Evolutionary conservation across 1,140 invertebrate genomes (phyloP).

Genomic region (Caenorhabditis tropicalis): DNA sequence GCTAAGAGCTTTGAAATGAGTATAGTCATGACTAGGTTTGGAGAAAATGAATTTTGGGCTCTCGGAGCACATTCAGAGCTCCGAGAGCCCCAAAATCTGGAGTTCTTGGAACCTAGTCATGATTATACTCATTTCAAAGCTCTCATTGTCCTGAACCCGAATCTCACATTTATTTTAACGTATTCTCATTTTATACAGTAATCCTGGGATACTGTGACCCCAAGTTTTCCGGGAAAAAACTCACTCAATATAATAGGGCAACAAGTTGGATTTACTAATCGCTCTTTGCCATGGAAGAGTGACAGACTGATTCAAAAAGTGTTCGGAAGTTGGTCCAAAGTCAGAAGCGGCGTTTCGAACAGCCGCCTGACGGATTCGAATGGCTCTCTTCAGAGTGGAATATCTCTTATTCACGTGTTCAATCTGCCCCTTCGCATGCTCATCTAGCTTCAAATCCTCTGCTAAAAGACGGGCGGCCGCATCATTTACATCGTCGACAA

Average conservation of each 20-base stretch:
- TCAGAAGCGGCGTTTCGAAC: constrained; percentile 69
- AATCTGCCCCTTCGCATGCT: constrained; percentile 60
- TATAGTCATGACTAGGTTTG: too few species aligned
- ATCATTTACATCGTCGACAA: constrained; percentile 70
- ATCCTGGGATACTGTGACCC: not conserved
- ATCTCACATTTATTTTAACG: too few species aligned
- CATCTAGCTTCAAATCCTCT: constrained; percentile 61
- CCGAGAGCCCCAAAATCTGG: too few species aligned
- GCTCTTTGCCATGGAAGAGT: constrained; percentile 68
- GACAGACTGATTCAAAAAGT: constrained; percentile 68
- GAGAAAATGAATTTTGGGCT: too few species aligned
- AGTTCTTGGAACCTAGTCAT: too few species aligned
- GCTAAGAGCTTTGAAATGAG: too few species aligned
- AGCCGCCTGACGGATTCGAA: constrained; percentile 61
- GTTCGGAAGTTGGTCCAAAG: constrained; percentile 70
- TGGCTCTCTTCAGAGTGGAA: not conserved
- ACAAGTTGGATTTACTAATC: constrained; percentile 65
- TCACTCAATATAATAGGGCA: constrained; percentile 72
- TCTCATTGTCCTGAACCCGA: too few species aligned
- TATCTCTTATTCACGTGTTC: constrained; percentile 62
- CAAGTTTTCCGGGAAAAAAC: constrained; percentile 7
- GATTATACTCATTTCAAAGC: too few species aligned
- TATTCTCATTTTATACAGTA: too few species aligned
- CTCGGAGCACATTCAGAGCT: too few species aligned
- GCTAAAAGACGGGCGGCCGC: constrained; percentile 65